phyloP scores from a whole-genome alignment of 2,888 invertebrate genomes.

The Spialia ferax region DNA sequence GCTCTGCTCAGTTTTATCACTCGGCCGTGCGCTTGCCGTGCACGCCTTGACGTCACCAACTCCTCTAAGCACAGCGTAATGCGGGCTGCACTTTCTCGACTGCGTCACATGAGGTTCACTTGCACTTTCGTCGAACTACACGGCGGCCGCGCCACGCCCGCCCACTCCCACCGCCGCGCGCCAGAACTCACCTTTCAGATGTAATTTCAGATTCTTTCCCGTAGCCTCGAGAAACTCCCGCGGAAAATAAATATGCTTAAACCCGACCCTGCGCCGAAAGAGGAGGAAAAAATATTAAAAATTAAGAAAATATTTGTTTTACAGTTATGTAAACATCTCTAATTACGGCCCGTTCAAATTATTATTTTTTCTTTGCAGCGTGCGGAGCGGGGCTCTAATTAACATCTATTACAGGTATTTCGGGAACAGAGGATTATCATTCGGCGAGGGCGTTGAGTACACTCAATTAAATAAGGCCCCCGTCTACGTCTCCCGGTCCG shows the following conservation, averaged over 20 bases:
- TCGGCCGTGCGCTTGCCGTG: slow-evolving; percentile 47
- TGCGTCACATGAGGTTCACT: not conserved
- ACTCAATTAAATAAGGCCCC: slow-evolving; percentile 80
- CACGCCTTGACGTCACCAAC: slow-evolving; percentile 47
- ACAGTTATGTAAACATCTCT: slow-evolving; percentile 85
- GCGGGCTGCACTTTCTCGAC: not conserved
- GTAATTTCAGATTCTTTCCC: slow-evolving; percentile 76
- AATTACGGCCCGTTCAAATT: slow-evolving; percentile 86
- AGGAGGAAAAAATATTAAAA: slow-evolving; percentile 81
- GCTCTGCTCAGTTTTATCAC: slow-evolving; percentile 61
- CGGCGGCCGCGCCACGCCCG: not conserved
- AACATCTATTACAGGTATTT: slow-evolving; percentile 86
- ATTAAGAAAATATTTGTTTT: slow-evolving; percentile 85
- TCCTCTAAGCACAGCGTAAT: not conserved
- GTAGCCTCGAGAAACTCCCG: slow-evolving; percentile 68
- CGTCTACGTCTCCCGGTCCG: slow-evolving; percentile 31
- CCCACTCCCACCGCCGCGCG: slow-evolving; percentile 31
- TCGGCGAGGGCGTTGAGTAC: slow-evolving; percentile 83
- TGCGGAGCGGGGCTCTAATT: slow-evolving; percentile 78
- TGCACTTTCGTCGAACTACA: not conserved
- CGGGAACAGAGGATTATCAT: slow-evolving; percentile 81
- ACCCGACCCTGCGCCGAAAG: slow-evolving; percentile 72
- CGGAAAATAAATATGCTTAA: slow-evolving; percentile 82
- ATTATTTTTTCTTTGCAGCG: slow-evolving; percentile 79
- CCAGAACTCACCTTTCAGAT: slow-evolving; percentile 63